Evolutionary conservation across 64 coral and sea anemone genomes (phyloP).

Genomic region (Dendronephthya gigantea): DNA sequence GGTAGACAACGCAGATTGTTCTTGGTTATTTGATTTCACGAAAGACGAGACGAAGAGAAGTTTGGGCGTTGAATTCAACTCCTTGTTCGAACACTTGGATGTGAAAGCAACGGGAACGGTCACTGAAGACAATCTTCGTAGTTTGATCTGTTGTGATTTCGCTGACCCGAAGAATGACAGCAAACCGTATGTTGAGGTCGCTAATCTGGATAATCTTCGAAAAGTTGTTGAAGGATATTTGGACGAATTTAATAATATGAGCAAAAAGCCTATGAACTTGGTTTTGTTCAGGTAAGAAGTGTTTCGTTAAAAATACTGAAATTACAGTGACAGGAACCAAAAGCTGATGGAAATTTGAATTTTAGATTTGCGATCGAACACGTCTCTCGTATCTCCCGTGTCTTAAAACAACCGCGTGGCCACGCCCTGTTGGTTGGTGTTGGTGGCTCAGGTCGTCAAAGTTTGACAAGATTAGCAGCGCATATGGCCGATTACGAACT

Average conservation of each 20-base stretch:
- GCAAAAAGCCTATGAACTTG: slow-evolving; percentile 93
- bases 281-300: slow-evolving; percentile 87
- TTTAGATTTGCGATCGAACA: slow-evolving; percentile 98
- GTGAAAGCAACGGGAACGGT: slow-evolving; percentile 63
- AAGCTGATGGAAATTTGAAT: neutral
- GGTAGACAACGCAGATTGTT: slow-evolving; percentile 66
- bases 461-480: slow-evolving; percentile 83
- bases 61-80: slow-evolving; percentile 74
- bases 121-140: slow-evolving; percentile 76
- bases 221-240: slow-evolving; percentile 70
- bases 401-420: slow-evolving; percentile 94
- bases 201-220: slow-evolving; percentile 67
- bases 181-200: slow-evolving; percentile 69
- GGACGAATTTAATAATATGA: slow-evolving; percentile 99
- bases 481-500: slow-evolving; percentile 96
- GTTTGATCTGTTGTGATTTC: slow-evolving; percentile 92
- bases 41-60: slow-evolving; percentile 54
- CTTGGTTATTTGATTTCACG: slow-evolving; percentile 64
- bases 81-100: slow-evolving; percentile 65
- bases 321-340: too few relatives aligned
- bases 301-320: too few relatives aligned
- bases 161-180: slow-evolving; percentile 82
- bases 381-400: slow-evolving; percentile 93
- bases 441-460: slow-evolving; percentile 82
- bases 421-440: slow-evolving; percentile 93